Percentiles rank a stretch among this genome's conserved stretches.
Conservation (phyloP, 37 sponge, comb jelly and placozoan species). For the Ianthella basta region DNA sequence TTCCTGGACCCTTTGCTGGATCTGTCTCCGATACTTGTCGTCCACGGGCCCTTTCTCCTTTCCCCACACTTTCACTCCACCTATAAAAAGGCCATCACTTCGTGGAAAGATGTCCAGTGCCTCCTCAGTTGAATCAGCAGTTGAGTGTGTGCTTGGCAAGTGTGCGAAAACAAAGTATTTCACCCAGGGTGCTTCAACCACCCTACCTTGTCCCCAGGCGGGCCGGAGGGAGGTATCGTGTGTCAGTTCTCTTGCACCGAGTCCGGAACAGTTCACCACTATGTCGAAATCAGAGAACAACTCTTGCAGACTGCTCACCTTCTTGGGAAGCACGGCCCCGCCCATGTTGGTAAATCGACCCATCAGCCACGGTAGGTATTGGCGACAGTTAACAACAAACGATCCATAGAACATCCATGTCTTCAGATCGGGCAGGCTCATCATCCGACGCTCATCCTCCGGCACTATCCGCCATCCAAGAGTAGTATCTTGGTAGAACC, state of each 20-base stretch:
- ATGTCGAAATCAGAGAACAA: conserved; percentile 33
- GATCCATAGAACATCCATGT: conserved; percentile 1
- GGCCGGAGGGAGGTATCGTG: conserved; percentile 40
- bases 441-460: neutral
- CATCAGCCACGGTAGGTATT: conserved; percentile 53
- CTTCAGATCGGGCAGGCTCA: conserved; percentile 8
- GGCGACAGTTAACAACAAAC: conserved; percentile 4
- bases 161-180: conserved; percentile 5
- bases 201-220: conserved; percentile 38
- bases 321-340: neutral
- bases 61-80: conserved; percentile 15
- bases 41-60: neutral
- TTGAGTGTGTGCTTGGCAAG: neutral
- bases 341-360: neutral
- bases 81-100: neutral
- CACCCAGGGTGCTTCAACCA: conserved; percentile 46
- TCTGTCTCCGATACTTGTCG: neutral
- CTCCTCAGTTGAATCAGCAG: neutral
- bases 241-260: conserved; percentile 42
- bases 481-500: neutral
- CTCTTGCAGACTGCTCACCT: neutral
- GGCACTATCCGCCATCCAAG: conserved; percentile 7
- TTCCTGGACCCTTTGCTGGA: neutral
- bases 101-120: conserved; percentile 37
- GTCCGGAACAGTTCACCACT: conserved; percentile 64